These are phyloP conservation scores for Dromococcyx pavoninus DNA, from an alignment of 2,797 vertebrate genomes.

Conservation along the genomic window DNA sequence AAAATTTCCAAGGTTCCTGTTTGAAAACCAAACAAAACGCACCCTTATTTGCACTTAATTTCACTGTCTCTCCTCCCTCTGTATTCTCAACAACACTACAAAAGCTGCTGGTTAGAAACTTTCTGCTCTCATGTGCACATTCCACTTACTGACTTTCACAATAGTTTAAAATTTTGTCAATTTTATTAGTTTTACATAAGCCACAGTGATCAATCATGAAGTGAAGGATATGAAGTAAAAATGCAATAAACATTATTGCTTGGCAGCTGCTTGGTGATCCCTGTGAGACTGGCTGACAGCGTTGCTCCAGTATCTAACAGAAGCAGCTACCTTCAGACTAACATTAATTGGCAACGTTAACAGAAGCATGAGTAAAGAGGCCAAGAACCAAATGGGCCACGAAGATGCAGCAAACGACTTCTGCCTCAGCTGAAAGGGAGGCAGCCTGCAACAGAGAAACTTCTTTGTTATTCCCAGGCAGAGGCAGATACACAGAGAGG, in stretches of 20 bases:
- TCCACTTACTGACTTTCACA: background rate
- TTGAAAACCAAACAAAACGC: background rate
- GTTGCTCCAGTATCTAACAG: background rate
- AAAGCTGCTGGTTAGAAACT: background rate
- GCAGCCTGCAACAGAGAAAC: background rate
- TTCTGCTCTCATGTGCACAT: background rate
- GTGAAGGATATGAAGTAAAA: constrained; percentile 15
- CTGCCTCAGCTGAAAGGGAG: background rate
- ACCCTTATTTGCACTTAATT: background rate
- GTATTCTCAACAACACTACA: background rate
- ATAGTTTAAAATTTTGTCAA: background rate
- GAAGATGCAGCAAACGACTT: background rate
- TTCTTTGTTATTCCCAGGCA: background rate
- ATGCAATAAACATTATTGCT: constrained; percentile 12
- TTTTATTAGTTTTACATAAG: background rate
- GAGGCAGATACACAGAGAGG: background rate
- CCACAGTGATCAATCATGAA: background rate
- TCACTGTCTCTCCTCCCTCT: background rate
- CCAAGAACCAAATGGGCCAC: background rate
- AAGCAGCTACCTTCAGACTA: constrained; percentile 14
- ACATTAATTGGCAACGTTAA: background rate
- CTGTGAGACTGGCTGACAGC: background rate
- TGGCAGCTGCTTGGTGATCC: constrained; percentile 21
- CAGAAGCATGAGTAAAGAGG: background rate
- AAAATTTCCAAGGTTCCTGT: background rate